These are phyloP conservation scores for Falco peregrinus DNA, from an alignment of 2,797 vertebrate genomes.

Conservation along the genomic window DNA sequence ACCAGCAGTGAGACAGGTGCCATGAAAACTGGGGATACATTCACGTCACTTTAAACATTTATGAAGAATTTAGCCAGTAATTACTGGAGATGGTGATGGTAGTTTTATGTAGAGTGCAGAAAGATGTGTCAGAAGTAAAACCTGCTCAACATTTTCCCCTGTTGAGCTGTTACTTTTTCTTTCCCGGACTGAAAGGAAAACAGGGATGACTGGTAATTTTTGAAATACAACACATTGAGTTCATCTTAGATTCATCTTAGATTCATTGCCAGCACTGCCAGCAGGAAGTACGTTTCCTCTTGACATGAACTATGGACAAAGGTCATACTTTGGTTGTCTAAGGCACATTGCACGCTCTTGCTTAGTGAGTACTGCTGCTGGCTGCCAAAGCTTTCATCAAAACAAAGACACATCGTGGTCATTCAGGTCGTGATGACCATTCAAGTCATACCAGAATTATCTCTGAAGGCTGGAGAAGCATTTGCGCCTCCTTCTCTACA, in stretches of 20 bases:
- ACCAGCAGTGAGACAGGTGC: not conserved
- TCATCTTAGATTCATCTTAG: not conserved
- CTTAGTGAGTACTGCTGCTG: not conserved
- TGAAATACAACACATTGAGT: not conserved
- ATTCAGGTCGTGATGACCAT: not conserved
- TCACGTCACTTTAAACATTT: not conserved
- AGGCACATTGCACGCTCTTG: not conserved
- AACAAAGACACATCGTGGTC: not conserved
- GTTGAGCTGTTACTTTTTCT: not conserved
- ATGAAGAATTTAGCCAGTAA: conserved; percentile 3
- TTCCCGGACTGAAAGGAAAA: not conserved
- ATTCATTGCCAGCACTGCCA: not conserved
- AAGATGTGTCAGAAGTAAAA: not conserved
- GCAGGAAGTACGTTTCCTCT: not conserved
- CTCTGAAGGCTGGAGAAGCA: not conserved
- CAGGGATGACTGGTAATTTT: not conserved
- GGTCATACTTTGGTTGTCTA: not conserved
- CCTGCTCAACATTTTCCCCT: not conserved
- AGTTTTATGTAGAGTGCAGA: conserved; percentile 2
- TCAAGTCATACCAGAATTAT: not conserved
- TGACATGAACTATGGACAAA: not conserved
- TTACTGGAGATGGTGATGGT: not conserved
- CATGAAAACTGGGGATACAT: not conserved
- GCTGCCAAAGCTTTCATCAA: not conserved
- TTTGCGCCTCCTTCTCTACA: not conserved